Evolutionary conservation across 2,797 vertebrate species (phyloP).

Genomic region (Oreortyx pictus): DNA sequence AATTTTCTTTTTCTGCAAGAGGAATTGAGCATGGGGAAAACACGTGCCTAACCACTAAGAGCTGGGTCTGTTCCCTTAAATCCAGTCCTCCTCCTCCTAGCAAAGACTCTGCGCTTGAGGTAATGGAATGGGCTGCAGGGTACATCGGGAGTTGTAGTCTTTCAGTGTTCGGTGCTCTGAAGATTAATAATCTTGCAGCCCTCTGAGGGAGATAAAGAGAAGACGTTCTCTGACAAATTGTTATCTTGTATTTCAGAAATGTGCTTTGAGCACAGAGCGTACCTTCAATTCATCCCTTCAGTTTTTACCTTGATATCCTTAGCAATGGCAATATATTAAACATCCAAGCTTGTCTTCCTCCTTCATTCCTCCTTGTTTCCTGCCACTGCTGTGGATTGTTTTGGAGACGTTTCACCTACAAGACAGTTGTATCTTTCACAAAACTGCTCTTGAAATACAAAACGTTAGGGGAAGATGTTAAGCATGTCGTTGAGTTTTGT

Average conservation of each 20-base stretch:
- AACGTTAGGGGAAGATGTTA: background rate
- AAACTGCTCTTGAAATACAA: background rate
- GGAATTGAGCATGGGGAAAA: conserved; percentile 13
- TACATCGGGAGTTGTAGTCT: conserved; percentile 77
- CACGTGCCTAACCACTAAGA: background rate
- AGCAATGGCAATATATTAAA: conserved; percentile 49
- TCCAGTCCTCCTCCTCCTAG: conserved; percentile 34
- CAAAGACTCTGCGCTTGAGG: conserved; percentile 49
- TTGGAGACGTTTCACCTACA: background rate
- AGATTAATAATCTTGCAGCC: conserved; percentile 71
- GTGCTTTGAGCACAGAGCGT: conserved; percentile 47
- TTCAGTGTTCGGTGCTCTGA: conserved; percentile 61
- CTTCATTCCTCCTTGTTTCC: conserved; percentile 25
- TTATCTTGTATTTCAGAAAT: conserved; percentile 63
- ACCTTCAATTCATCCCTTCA: conserved; percentile 21
- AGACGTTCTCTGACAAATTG: conserved; percentile 65
- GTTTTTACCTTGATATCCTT: conserved; percentile 53
- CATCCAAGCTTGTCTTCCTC: conserved; percentile 10
- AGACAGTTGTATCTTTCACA: background rate
- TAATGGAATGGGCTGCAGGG: conserved; percentile 73
- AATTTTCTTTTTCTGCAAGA: conserved; percentile 25
- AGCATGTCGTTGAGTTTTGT: background rate
- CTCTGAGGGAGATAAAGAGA: conserved; percentile 59
- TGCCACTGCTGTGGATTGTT: background rate
- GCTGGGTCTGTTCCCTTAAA: conserved; percentile 66